phyloP scores from a whole-genome alignment of 2,797 vertebrate species.

The Yasuhikotakia modesta region DNA sequence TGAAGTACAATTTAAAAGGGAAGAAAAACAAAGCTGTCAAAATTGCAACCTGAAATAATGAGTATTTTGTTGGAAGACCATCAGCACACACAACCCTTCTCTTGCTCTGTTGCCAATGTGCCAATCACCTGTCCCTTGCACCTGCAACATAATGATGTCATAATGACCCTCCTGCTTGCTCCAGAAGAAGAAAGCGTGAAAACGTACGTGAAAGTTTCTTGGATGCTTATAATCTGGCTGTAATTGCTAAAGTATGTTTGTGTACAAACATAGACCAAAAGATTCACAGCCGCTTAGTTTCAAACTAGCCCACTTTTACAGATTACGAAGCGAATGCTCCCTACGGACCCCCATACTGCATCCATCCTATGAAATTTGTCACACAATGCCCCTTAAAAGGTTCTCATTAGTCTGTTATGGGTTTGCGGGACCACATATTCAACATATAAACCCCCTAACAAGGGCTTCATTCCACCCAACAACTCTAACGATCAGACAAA shows the following conservation, averaged over 20 bases:
- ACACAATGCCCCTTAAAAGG: slow-evolving; percentile 31
- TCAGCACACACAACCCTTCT: not conserved
- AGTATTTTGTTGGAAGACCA: not conserved
- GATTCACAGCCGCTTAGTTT: not conserved
- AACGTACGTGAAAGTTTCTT: not conserved
- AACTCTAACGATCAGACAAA: slow-evolving; percentile 43
- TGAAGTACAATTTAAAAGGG: not conserved
- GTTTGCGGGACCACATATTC: slow-evolving; percentile 19
- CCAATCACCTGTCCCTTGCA: not conserved
- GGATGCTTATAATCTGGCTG: not conserved
- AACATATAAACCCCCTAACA: slow-evolving; percentile 38
- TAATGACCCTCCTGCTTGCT: not conserved
- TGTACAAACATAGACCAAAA: not conserved
- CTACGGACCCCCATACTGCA: not conserved
- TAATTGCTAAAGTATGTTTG: not conserved
- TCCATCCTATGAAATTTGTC: slow-evolving; percentile 15
- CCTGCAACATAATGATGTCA: not conserved
- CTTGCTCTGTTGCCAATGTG: not conserved
- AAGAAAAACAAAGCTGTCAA: not conserved
- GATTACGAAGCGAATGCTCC: not conserved
- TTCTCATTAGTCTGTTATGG: slow-evolving; percentile 39
- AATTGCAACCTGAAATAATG: not conserved
- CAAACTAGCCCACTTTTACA: not conserved
- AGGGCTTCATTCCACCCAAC: slow-evolving; percentile 31
- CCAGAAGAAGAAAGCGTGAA: not conserved